Evolutionary conservation across 2,797 vertebrate genomes (phyloP), one percentile per base, ranked within the genome.

Genomic region (Alectoris magna): DNA sequence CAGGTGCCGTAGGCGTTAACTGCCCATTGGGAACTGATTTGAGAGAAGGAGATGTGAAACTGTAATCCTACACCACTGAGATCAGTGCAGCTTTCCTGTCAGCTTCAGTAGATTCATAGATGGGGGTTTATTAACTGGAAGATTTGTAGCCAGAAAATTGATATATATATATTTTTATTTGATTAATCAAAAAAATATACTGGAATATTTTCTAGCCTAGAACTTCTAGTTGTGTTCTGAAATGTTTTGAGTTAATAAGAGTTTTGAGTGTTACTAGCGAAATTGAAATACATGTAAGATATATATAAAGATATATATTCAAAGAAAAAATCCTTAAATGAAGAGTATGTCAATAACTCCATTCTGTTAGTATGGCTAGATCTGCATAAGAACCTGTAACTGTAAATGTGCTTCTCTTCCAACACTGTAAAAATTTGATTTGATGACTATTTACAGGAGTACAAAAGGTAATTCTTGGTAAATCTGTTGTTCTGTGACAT

Each of bases 161-260:
- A 43, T 43, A 43, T 62, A 10, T 64, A 34, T 34, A 1, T 23
- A 19, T 43, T 43, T 14, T 48, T 23, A 31, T 43, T 64, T 64
- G 39, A 53, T 82, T 68, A 58, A 51, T 71, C 14, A 60, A 74
- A 92, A 48, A 17, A 76, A 76, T 84, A 70, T 88, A 82, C 66
- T 88, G 88, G 77, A 91, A 91, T 90, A 60, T 94, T 94, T 94
- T 88, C 44, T 88, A 22, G 10, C 56, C 27, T 80, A 0, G 11
- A 48, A 82, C 84, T 79, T 87, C 53, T 77, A 43, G 11, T 34
- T 83, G 22, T 79, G 71, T 71, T 91, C 74, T 62, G 69, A 80
- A 91, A 88, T 78, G 51, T 41, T 91, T 86, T 91, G 62, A 81
- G 64, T 48, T 31, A 68, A 21, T 14, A 64, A 46, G 68, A 68